Conservation (phyloP, 2,888 invertebrate species). For the Brenthis ino region DNA sequence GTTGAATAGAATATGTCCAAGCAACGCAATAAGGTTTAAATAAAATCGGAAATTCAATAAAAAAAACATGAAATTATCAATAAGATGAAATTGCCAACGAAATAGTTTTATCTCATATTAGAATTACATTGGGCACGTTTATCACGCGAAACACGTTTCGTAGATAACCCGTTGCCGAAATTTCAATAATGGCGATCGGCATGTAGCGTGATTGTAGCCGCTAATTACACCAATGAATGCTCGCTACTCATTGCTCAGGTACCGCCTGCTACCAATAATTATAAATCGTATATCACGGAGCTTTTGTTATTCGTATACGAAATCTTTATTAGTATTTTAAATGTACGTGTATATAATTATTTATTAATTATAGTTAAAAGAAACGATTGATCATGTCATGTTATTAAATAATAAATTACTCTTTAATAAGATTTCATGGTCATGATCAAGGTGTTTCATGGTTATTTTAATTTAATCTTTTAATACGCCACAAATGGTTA, state of each 20-base stretch:
- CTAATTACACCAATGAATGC: constrained; percentile 22
- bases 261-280: constrained; percentile 12
- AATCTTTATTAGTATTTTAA: too few species aligned
- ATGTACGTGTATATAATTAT: too few species aligned
- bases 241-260: background rate
- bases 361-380: too few species aligned
- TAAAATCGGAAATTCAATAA: background rate
- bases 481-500: too few species aligned
- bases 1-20: too few species aligned
- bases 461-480: too few species aligned
- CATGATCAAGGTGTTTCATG: too few species aligned
- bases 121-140: background rate
- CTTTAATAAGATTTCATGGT: too few species aligned
- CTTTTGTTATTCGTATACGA: too few species aligned
- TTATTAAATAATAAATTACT: too few species aligned
- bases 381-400: too few species aligned
- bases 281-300: constrained; percentile 3
- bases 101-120: constrained; percentile 10
- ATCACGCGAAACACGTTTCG: constrained; percentile 21
- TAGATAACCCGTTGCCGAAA: constrained; percentile 23
- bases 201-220: constrained; percentile 11
- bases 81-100: background rate
- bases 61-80: background rate
- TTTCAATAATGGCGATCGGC: constrained; percentile 26
- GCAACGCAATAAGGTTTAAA: too few species aligned